Evolutionary conservation across 2,888 invertebrate genomes (phyloP), one percentile per base, ranked within the genome.

Genomic region (Patella pellucida): DNA sequence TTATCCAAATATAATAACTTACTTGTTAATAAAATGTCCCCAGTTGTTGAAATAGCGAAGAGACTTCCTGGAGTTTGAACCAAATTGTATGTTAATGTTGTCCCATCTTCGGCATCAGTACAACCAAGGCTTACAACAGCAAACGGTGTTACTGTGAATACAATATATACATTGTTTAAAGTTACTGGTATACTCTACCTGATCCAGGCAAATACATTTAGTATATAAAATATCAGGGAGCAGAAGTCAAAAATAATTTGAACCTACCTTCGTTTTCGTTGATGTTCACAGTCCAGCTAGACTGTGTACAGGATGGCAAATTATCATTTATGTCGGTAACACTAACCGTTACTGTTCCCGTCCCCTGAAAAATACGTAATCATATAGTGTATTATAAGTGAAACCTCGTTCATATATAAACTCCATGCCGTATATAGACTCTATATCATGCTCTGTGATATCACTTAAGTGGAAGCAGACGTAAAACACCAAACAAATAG

Each of bases 271-370:
- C 56, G 50, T 76, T 73, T 68, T 81, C 81, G 3, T 19, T 56
- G 50, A 78, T 73, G 2, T 31, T 50, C 23, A 67, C 76, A 51
- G 76, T 73, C 70, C 71, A 78, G 16, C 73, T 54, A 4, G 81
- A 73, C 15, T 80, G 81, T 1, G 74, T 70, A 74, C 87, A 88
- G 0, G 80, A 69, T 12, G 88, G 88, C 1, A 77, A 54, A 71
- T 85, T 85, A 74, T 88, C 88, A 76, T 87, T 86, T 16, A 79
- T 79, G 76, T 88, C 85, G n/a, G 74, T 71, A 1, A 88, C 85
- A 16, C 68, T 74, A 2, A 88, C 78, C 2, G 85, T 86, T 15
- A 88, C 81, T 11, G 83, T 84, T 4, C 86, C 85, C 1, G 86
- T 82, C 3, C 84, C 88, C 86, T 87, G 76, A 0, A 74, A 68